phyloP scores from a whole-genome alignment of 1,140 invertebrate species.

The Apis dorsata region DNA sequence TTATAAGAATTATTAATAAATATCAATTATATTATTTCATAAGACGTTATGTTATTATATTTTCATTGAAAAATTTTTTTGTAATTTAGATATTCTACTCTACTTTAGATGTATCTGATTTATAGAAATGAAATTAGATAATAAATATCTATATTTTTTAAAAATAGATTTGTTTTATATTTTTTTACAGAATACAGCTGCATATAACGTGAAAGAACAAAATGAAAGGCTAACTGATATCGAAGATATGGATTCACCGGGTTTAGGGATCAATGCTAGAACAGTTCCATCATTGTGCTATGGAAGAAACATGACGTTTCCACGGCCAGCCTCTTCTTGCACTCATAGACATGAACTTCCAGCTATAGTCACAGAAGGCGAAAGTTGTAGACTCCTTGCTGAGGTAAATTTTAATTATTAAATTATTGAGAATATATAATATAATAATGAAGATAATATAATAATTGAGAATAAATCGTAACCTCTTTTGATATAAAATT shows the following conservation, averaged over 20 bases:
- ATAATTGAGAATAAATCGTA: too few relatives aligned
- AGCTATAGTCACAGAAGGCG: conserved; percentile 84
- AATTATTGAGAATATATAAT: too few relatives aligned
- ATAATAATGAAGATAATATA: too few relatives aligned
- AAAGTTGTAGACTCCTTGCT: conserved; percentile 78
- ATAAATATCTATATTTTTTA: too few relatives aligned
- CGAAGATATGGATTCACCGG: conserved; percentile 70
- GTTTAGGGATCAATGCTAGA: conserved; percentile 66
- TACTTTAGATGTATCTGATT: too few relatives aligned
- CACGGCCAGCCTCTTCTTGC: conserved; percentile 79
- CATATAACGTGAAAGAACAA: conserved; percentile 77
- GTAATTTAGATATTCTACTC: too few relatives aligned
- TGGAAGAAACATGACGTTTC: conserved; percentile 83
- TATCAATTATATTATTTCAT: too few relatives aligned
- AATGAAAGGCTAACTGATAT: conserved; percentile 75
- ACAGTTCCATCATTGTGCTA: conserved; percentile 78
- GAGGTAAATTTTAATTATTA: conserved; percentile 69
- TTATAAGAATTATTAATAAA: too few relatives aligned
- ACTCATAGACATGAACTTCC: conserved; percentile 81
- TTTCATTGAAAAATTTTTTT: too few relatives aligned
- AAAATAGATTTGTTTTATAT: neutral
- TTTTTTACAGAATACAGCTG: conserved; percentile 78
- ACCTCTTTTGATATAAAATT: too few relatives aligned
- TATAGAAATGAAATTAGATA: too few relatives aligned
- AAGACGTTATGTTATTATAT: too few relatives aligned